phyloP scores from a whole-genome alignment of 2,888 invertebrate species.

The Lapara coniferarum region DNA sequence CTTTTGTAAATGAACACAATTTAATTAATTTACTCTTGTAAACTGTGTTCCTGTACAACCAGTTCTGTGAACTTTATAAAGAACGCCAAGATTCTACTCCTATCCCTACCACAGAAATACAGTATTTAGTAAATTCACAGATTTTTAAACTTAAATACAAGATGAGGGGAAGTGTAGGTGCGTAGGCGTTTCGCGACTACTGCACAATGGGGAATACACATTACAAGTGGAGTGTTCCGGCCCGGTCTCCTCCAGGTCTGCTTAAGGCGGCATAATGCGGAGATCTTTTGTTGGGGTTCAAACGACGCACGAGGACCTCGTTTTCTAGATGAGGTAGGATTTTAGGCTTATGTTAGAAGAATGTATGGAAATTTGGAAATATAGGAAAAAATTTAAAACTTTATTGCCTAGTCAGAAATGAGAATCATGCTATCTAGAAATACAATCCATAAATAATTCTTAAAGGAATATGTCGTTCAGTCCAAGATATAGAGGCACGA shows the following conservation, averaged over 20 bases:
- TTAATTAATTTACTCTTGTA: no score
- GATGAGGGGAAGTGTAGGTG: slow-evolving; percentile 20
- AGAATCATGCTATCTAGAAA: no score
- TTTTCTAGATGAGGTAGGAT: slow-evolving; percentile 35
- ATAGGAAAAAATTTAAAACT: no score
- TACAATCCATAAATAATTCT: no score
- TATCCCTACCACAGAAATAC: neutral
- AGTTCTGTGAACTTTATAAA: no score
- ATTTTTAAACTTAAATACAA: slow-evolving; percentile 1
- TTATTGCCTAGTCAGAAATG: no score
- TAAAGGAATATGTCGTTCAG: no score
- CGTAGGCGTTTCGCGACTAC: slow-evolving; percentile 24
- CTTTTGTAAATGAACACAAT: no score
- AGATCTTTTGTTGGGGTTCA: slow-evolving; percentile 73
- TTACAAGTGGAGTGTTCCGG: slow-evolving; percentile 80
- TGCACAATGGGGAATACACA: slow-evolving; percentile 75
- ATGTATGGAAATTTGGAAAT: no score
- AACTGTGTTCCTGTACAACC: no score
- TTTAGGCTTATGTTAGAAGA: neutral
- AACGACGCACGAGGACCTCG: slow-evolving; percentile 34
- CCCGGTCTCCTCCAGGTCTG: slow-evolving; percentile 70
- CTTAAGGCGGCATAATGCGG: slow-evolving; percentile 71
- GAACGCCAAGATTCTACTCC: no score
- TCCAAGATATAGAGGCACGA: no score
- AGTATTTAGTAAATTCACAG: neutral